Percentiles rank a stretch among this genome's conserved stretches.
These are phyloP conservation scores for Ectemnius continuus DNA, from an alignment of 2,888 invertebrate genomes.

Conservation along the genomic window DNA sequence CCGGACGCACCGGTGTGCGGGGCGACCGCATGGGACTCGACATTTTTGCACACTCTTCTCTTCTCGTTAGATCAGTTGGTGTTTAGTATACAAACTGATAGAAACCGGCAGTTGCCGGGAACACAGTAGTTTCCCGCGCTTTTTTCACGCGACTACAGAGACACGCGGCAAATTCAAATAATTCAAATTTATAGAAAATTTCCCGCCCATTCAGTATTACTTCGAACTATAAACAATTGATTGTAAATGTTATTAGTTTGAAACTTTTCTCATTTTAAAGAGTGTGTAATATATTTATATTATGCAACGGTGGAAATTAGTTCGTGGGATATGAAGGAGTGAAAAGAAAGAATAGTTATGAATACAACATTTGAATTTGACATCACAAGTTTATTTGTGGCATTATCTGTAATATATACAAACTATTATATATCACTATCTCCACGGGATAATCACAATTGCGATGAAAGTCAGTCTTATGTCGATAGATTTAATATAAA, in stretches of 20 bases:
- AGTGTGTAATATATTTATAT: too few species aligned
- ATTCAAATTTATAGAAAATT: too few species aligned
- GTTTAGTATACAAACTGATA: neutral
- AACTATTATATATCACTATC: neutral
- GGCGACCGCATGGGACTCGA: slow-evolving; percentile 72
- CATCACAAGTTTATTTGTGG: slow-evolving; percentile 5
- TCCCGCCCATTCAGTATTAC: too few species aligned
- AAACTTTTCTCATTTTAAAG: too few species aligned
- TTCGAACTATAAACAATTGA: too few species aligned
- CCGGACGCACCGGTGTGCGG: neutral
- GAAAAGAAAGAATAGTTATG: too few species aligned
- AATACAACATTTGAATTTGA: neutral
- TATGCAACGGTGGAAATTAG: too few species aligned
- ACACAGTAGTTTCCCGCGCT: slow-evolving; percentile 31
- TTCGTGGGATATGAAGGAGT: too few species aligned
- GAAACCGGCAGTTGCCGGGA: neutral
- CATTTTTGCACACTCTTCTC: slow-evolving; percentile 52
- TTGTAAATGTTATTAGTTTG: too few species aligned
- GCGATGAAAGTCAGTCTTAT: slow-evolving; percentile 2
- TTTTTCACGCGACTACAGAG: neutral
- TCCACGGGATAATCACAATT: neutral
- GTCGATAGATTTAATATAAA: neutral
- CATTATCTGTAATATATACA: neutral
- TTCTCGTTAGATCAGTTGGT: neutral
- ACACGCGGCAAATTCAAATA: too few species aligned